These are phyloP conservation scores for Cydia strobilella DNA, from an alignment of 1,140 invertebrate genomes.

Conservation along the genomic window DNA sequence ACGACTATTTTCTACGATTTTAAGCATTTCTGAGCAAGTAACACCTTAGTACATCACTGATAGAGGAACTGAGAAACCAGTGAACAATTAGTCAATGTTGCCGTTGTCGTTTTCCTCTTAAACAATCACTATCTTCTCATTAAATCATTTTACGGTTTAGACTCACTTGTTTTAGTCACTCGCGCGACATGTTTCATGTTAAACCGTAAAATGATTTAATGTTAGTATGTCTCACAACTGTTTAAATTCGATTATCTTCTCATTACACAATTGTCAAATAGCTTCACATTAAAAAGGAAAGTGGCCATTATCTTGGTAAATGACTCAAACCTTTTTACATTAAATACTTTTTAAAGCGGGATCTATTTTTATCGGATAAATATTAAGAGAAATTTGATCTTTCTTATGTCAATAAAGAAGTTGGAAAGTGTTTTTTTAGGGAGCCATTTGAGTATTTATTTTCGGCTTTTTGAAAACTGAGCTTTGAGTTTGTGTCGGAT, in stretches of 20 bases:
- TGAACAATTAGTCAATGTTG: neutral
- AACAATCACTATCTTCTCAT: neutral
- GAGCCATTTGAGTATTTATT: neutral
- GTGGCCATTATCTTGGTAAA: conserved; percentile 19
- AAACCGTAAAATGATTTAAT: too few relatives aligned
- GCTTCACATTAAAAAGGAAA: conserved; percentile 22
- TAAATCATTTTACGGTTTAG: too few relatives aligned
- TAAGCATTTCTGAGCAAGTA: too few relatives aligned
- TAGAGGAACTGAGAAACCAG: neutral
- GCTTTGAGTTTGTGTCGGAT: neutral
- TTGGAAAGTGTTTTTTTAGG: conserved; percentile 2
- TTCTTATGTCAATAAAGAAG: conserved; percentile 1
- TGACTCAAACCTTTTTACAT: neutral
- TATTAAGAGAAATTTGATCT: conserved; percentile 19
- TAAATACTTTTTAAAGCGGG: neutral
- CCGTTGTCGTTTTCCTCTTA: neutral
- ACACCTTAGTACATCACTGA: too few relatives aligned
- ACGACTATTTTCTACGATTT: too few relatives aligned
- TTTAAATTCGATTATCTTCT: too few relatives aligned
- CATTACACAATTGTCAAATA: conserved; percentile 7
- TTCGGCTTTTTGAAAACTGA: neutral
- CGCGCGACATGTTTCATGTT: too few relatives aligned
- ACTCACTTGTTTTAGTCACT: too few relatives aligned
- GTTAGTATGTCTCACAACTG: too few relatives aligned
- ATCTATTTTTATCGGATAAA: neutral